These are phyloP conservation scores for Andrena hattorfiana DNA, from an alignment of 2,888 invertebrate genomes.

Conservation along the genomic window DNA sequence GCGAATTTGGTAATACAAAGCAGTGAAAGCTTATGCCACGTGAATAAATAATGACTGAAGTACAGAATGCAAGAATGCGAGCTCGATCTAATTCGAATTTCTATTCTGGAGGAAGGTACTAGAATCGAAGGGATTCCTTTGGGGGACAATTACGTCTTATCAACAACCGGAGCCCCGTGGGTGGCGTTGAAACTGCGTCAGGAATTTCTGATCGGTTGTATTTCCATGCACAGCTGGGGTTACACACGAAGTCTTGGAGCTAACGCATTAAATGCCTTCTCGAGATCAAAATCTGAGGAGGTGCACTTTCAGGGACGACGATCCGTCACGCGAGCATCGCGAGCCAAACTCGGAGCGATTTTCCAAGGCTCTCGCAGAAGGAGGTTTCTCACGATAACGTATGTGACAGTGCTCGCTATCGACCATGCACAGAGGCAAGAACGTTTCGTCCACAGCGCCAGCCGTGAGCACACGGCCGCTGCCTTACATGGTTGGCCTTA, in stretches of 20 bases:
- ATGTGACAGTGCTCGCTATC: slow-evolving; percentile 37
- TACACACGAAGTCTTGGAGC: slow-evolving; percentile 12
- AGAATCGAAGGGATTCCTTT: not conserved
- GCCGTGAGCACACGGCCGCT: slow-evolving; percentile 3
- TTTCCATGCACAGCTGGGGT: slow-evolving; percentile 24
- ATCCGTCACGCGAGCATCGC: slow-evolving; percentile 59
- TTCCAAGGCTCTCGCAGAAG: slow-evolving; percentile 37
- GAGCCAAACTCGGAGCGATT: slow-evolving; percentile 38
- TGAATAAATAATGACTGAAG: too few relatives aligned
- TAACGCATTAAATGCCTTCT: slow-evolving; percentile 37
- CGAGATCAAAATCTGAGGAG: slow-evolving; percentile 57
- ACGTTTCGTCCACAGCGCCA: slow-evolving; percentile 1
- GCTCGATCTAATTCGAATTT: not conserved
- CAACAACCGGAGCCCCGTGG: not conserved
- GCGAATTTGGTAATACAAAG: too few relatives aligned
- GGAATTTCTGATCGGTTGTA: slow-evolving; percentile 3
- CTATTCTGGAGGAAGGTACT: not conserved
- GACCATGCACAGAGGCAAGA: slow-evolving; percentile 13
- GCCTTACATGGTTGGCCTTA: not conserved
- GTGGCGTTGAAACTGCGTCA: slow-evolving; percentile 2
- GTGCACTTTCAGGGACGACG: slow-evolving; percentile 57
- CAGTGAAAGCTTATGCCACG: too few relatives aligned
- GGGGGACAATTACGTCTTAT: not conserved
- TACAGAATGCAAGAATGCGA: not conserved
- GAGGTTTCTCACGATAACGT: slow-evolving; percentile 38